phyloP scores from a whole-genome alignment of 2,888 invertebrate species.

The Marasmarcha lunaedactyla region DNA sequence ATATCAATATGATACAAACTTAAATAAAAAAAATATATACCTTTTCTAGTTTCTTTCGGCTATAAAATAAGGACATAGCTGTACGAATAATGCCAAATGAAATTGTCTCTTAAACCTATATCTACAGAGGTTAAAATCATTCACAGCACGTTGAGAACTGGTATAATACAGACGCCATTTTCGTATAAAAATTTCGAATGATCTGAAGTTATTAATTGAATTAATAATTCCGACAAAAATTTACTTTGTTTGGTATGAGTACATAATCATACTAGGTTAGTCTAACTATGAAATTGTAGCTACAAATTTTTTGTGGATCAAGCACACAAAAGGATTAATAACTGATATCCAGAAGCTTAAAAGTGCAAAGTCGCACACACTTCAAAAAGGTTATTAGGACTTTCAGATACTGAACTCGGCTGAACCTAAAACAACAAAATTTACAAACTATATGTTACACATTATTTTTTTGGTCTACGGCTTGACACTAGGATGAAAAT shows the following conservation, averaged over 20 bases:
- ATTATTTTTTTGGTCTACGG: no score
- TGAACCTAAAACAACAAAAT: no score
- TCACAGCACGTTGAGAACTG: conserved; percentile 38
- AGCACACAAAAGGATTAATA: no score
- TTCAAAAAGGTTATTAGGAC: no score
- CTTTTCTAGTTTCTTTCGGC: background rate
- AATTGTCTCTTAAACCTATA: conserved; percentile 25
- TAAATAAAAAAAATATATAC: conserved; percentile 1
- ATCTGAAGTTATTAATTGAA: conserved; percentile 15
- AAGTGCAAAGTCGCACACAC: no score
- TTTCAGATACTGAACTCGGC: no score
- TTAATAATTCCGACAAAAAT: conserved; percentile 15
- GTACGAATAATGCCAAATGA: conserved; percentile 15
- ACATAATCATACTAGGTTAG: no score
- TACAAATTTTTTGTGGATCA: background rate
- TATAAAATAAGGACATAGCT: no score
- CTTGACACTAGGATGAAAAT: no score
- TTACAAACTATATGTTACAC: no score
- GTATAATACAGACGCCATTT: conserved; percentile 31
- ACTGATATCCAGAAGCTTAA: no score
- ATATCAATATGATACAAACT: background rate
- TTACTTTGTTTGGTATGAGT: no score
- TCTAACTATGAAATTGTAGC: background rate
- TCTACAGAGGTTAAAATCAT: conserved; percentile 29
- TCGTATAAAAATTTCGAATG: conserved; percentile 9